Base-by-base conservation (phyloP, 1,140 invertebrate genomes). In the Delia radicum region DNA sequence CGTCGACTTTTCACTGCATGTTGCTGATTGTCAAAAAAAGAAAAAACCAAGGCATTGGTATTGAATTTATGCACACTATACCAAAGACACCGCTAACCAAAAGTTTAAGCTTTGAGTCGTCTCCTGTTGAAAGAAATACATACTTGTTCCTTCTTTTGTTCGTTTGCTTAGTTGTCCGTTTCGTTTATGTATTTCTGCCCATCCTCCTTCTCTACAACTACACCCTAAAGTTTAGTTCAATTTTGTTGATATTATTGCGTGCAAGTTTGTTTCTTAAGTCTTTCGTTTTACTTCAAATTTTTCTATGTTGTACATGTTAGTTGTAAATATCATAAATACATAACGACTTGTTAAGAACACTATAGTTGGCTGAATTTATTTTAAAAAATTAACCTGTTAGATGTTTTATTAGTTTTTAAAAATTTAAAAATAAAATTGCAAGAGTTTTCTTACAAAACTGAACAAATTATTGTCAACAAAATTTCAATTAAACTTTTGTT, bases 221-320 rank as follows among this genome's bases (percentile, higher is more conserved):
- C 12, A 42, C n/a, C 6, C 12, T 42, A 42, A 15, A 42, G 37
- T 10, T 42, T 42, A 15, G 10, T 10, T 42, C 27, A 13, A 27
- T 63, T 33, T 33, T 4, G 8, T 7, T 26, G 61, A 8, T 63
- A 12, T 7, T 27, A 27, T 65, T 65, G 62, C 62, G 62, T 65
- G 62, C 62, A 65, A 65, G 62, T 65, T 65, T 65, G 62, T 65
- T 65, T 27, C 62, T 28, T 65, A 65, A 65, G 27, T 65, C 62
- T 65, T 65, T 65, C 62, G 62, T 65, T 65, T 65, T 65, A n/a
- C n/a, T n/a, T n/a, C n/a, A n/a, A n/a, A n/a, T 10, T 6, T 15
- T 28, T 15, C 10, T 27, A n/a, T 15, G 26, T 13, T 12, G 12
- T 65, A 5, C 26, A 63, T 21, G 2, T 8, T 27, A 13, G 27